phyloP scores from a whole-genome alignment of 2,888 invertebrate genomes.

The Amblyjoppa fuscipennis region DNA sequence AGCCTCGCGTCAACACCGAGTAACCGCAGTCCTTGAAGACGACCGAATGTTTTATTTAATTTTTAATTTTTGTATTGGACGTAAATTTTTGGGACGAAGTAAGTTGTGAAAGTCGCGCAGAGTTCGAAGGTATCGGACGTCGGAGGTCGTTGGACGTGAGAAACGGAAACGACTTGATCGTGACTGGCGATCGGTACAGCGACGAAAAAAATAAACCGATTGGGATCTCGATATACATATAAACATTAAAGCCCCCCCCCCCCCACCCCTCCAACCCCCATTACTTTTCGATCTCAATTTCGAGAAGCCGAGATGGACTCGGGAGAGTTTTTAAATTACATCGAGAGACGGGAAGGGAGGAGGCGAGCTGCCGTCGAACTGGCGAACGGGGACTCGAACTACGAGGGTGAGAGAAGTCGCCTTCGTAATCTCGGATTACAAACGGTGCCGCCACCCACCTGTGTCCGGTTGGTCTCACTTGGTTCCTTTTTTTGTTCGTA shows the following conservation, averaged over 20 bases:
- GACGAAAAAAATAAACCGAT: conserved; percentile 59
- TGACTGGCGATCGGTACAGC: conserved; percentile 53
- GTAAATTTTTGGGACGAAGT: not conserved
- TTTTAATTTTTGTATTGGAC: too few relatives aligned
- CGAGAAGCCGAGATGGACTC: conserved; percentile 59
- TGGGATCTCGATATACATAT: conserved; percentile 63
- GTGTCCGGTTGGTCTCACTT: conserved; percentile 76
- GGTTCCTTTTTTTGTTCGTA: conserved; percentile 30
- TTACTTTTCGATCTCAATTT: conserved; percentile 77
- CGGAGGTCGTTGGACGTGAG: conserved; percentile 32
- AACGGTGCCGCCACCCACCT: conserved; percentile 82
- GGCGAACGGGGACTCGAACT: conserved; percentile 35
- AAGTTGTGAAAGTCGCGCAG: not conserved
- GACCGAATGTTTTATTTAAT: too few relatives aligned
- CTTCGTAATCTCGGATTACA: conserved; percentile 80
- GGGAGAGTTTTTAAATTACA: conserved; percentile 73
- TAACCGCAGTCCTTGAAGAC: not conserved
- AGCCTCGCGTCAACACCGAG: not conserved
- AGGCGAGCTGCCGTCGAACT: conserved; percentile 8
- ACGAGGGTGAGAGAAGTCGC: conserved; percentile 63
- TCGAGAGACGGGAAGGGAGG: conserved; percentile 46
- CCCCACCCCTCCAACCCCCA: conserved; percentile 51
- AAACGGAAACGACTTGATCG: conserved; percentile 66
- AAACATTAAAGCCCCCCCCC: conserved; percentile 72
- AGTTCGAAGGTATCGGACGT: not conserved